Evolutionary conservation across 2,113 vertebrate genomes (phyloP).

Genomic region (Carettochelys insculpta): DNA sequence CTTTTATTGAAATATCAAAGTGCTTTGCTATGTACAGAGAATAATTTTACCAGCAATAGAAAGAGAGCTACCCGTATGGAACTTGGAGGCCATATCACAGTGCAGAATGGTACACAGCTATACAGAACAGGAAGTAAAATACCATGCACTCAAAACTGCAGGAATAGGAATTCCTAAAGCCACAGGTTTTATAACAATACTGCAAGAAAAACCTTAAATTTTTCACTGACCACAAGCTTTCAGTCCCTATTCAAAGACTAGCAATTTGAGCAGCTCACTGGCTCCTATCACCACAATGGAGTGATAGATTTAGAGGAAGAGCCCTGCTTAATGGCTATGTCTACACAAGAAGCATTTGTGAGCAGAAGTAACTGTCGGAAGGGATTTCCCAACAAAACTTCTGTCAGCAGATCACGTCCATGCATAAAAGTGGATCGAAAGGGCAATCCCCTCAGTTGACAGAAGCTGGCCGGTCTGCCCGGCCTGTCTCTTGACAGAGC

Average conservation of each 20-base stretch:
- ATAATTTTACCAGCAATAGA: neutral
- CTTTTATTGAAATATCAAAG: neutral
- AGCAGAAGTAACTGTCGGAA: no score
- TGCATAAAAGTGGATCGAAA: no score
- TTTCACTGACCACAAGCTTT: neutral
- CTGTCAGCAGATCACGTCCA: no score
- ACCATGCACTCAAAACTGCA: neutral
- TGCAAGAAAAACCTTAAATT: neutral
- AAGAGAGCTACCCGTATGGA: neutral
- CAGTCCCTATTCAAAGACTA: neutral
- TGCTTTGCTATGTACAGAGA: neutral
- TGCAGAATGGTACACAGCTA: neutral
- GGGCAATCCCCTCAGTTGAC: no score
- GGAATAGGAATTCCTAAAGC: neutral
- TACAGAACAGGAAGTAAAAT: neutral
- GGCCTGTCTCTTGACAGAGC: no score
- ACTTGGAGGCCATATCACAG: neutral
- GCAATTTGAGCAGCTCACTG: neutral
- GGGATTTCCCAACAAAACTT: no score
- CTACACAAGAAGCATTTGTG: no score
- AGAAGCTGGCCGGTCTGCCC: no score
- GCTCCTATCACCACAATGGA: neutral
- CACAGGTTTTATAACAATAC: neutral
- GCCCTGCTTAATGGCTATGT: no score
- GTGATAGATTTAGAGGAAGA: no score